Evolutionary conservation across 2,797 vertebrate genomes (phyloP).

Genomic region (Geotrypetes seraphini): DNA sequence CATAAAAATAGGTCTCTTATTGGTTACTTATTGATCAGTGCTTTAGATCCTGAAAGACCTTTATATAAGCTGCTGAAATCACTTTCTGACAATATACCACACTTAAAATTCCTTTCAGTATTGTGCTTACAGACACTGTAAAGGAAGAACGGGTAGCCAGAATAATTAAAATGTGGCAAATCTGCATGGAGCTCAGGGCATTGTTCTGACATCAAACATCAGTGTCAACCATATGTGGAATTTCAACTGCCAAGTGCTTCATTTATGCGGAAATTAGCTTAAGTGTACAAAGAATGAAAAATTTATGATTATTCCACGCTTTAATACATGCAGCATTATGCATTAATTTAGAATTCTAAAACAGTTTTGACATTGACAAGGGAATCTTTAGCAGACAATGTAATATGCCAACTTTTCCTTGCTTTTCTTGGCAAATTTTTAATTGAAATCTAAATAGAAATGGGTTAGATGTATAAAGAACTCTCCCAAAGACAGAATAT

Average conservation of each 20-base stretch:
- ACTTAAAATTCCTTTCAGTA: slow-evolving; percentile 39
- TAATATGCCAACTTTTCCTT: slow-evolving; percentile 7
- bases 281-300: slow-evolving; percentile 83
- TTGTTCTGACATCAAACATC: slow-evolving; percentile 81
- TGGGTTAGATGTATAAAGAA: too few species aligned
- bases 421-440: slow-evolving; percentile 18
- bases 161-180: slow-evolving; percentile 57
- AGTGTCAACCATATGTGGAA: slow-evolving; percentile 66
- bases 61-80: slow-evolving; percentile 5
- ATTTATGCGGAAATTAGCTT: slow-evolving; percentile 83
- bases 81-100: slow-evolving; percentile 18
- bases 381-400: slow-evolving; percentile 38
- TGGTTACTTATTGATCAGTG: slow-evolving; percentile 4
- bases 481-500: too few species aligned
- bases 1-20: background rate
- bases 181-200: slow-evolving; percentile 63
- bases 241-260: slow-evolving; percentile 73
- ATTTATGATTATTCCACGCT: slow-evolving; percentile 82
- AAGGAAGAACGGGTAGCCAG: slow-evolving; percentile 34
- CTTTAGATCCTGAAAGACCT: slow-evolving; percentile 10
- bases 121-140: slow-evolving; percentile 33
- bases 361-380: slow-evolving; percentile 54
- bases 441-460: too few species aligned
- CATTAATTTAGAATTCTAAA: slow-evolving; percentile 79
- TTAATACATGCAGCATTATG: slow-evolving; percentile 77